phyloP scores from a whole-genome alignment of 1,140 invertebrate genomes.

The Achroia grisella region DNA sequence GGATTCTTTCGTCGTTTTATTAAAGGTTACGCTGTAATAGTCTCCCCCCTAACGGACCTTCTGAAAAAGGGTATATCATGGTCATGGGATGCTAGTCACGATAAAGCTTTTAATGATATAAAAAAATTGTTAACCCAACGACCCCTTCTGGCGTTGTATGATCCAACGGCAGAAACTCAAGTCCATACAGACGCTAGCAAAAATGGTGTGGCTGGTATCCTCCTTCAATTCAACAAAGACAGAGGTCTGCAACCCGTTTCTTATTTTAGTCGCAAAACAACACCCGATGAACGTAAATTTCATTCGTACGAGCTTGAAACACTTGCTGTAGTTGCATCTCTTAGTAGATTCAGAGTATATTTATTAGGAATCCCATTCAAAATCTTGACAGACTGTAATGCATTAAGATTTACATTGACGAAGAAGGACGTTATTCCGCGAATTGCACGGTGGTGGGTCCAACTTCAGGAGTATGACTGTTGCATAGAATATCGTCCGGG shows the following conservation, averaged over 20 bases:
- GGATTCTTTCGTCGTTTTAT: conserved; percentile 22
- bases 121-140: conserved; percentile 6
- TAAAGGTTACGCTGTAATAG: conserved; percentile 10
- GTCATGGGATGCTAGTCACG: conserved; percentile 1
- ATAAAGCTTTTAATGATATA: conserved; percentile 2
- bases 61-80: conserved; percentile 6
- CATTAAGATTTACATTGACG: neutral
- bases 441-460: neutral
- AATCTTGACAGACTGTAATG: neutral
- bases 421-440: neutral
- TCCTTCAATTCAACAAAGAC: conserved; percentile 29
- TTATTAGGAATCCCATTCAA: neutral
- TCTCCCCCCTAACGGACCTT: conserved; percentile 10
- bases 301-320: neutral
- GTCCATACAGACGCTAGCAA: conserved; percentile 10
- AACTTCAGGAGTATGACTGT: neutral
- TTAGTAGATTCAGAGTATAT: neutral
- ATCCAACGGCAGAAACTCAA: conserved; percentile 2
- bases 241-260: too few relatives aligned
- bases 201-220: conserved; percentile 9
- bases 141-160: conserved; percentile 5
- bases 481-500: neutral
- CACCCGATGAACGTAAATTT: neutral
- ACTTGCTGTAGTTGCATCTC: neutral
- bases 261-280: neutral